Evolutionary conservation across 1,140 invertebrate species (phyloP), one percentile per base, ranked within the genome.

Genomic region (Pogonomyrmex californicus): DNA sequence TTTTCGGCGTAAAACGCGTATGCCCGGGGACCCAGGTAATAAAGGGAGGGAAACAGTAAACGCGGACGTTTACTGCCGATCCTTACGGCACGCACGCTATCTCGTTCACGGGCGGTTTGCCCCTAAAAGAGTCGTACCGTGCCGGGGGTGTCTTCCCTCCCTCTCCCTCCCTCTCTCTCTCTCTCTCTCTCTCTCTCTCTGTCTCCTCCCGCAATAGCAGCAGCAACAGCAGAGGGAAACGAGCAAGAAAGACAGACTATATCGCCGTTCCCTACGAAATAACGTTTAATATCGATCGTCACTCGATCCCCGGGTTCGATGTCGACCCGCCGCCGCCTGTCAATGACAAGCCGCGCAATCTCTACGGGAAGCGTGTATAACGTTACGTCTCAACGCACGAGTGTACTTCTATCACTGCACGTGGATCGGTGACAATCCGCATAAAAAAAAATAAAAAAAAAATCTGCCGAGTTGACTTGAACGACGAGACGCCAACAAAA

Each of bases 101-200:
- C 93, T 91, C 89, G 88, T 94, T 93, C 90, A 94, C 93, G 92
- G 91, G 86, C 92, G 91, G 91, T 94, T 93, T 93, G 85, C 85
- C 91, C 87, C 91, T 90, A 92, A 93, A 93, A 93, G 92, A 92
- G 87, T 90, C 92, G 90, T 91, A 90, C 83, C 76, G 88, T 86
- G n/a, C 78, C 38, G 41, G 10, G 65, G 44, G 68, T 71, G 10
- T 56, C 70, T 68, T 44, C 51, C 6, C 38, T 47, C 23, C 49
- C 4, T 23, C n/a, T n/a, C 6, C 49, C 30, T 33, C 12, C 30
- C 23, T 23, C 23, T 0, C 23, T 23, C 23, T n/a, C n/a, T n/a
- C n/a, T n/a, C n/a, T n/a, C n/a, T n/a, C 23, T 23, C 23, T 23
- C 23, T 23, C 23, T 23, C 23, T 17, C 6, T 14, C 7, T n/a